Percentiles rank a stretch among this genome's conserved stretches.
Conservation (phyloP, 2,888 invertebrate genomes). For the Scelioninae gen. 1 region DNA sequence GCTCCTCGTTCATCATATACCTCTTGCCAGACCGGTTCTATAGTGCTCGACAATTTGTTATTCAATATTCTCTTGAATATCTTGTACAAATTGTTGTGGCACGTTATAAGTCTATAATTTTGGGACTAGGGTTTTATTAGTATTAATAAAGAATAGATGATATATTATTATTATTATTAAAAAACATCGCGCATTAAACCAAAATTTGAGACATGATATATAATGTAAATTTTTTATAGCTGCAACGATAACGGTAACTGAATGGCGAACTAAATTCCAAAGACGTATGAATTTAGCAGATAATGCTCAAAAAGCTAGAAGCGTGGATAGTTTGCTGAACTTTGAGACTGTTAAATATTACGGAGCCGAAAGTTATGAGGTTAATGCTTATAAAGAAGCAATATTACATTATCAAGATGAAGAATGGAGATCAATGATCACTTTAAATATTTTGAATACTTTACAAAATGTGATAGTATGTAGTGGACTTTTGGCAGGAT, state of each 20-base stretch:
- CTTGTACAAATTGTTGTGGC: too few species aligned
- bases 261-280: constrained; percentile 98
- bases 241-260: constrained; percentile 95
- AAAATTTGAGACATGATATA: too few species aligned
- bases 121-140: too few species aligned
- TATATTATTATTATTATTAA: too few species aligned
- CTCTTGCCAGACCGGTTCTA: too few species aligned
- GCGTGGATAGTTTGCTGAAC: constrained; percentile 98
- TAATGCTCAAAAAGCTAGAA: constrained; percentile 95
- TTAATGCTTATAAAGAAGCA: constrained; percentile 92
- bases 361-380: constrained; percentile 96
- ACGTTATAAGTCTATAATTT: too few species aligned
- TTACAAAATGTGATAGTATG: constrained; percentile 96
- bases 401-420: constrained; percentile 94
- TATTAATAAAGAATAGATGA: too few species aligned
- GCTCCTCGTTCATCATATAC: too few species aligned
- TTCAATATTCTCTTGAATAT: too few species aligned
- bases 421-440: constrained; percentile 94
- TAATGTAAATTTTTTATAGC: constrained; percentile 85
- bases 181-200: too few species aligned
- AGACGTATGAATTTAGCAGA: constrained; percentile 97
- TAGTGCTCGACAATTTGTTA: too few species aligned
- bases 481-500: constrained; percentile 92
- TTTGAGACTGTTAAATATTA: constrained; percentile 99
- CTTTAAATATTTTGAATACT: constrained; percentile 95